These are phyloP conservation scores for Drosophila colorata DNA, from an alignment of 2,888 invertebrate species.

Conservation along the genomic window DNA sequence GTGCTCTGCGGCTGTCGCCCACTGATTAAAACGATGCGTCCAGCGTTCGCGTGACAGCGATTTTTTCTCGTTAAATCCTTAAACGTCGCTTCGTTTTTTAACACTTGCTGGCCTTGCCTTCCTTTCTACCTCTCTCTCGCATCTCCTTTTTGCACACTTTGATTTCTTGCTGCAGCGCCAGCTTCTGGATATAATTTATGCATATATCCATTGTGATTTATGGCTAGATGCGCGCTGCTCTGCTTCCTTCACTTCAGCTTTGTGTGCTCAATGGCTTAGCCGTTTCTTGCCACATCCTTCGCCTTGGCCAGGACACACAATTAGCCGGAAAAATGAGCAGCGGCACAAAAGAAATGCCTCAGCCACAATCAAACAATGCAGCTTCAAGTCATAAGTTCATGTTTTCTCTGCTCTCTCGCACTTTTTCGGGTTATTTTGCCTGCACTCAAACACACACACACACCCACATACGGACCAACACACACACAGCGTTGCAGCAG, in stretches of 20 bases:
- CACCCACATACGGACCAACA: neutral
- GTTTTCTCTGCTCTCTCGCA: neutral
- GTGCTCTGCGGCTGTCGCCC: constrained; percentile 49
- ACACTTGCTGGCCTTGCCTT: constrained; percentile 21
- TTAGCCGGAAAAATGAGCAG: constrained; percentile 74
- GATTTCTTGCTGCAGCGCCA: constrained; percentile 38
- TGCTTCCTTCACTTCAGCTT: constrained; percentile 12
- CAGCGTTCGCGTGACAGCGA: constrained; percentile 63
- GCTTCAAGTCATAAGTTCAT: constrained; percentile 53
- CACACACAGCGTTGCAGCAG: constrained; percentile 10
- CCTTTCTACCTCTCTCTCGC: neutral
- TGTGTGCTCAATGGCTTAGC: constrained; percentile 70
- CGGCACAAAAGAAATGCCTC: constrained; percentile 45
- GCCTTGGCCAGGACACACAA: constrained; percentile 64
- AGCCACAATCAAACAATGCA: constrained; percentile 71
- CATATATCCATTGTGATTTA: constrained; percentile 81
- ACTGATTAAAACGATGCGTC: constrained; percentile 76
- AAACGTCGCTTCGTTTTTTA: constrained; percentile 70
- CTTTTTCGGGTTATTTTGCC: constrained; percentile 5
- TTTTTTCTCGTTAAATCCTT: constrained; percentile 81
- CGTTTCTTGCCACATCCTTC: constrained; percentile 46
- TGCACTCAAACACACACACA: neutral
- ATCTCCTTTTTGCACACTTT: constrained; percentile 34
- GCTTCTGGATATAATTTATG: constrained; percentile 74
- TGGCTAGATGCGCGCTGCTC: constrained; percentile 44